Percentiles rank a stretch among this genome's conserved stretches.
Conservation (phyloP, 2,797 vertebrate species). For the Danionella dracula region DNA sequence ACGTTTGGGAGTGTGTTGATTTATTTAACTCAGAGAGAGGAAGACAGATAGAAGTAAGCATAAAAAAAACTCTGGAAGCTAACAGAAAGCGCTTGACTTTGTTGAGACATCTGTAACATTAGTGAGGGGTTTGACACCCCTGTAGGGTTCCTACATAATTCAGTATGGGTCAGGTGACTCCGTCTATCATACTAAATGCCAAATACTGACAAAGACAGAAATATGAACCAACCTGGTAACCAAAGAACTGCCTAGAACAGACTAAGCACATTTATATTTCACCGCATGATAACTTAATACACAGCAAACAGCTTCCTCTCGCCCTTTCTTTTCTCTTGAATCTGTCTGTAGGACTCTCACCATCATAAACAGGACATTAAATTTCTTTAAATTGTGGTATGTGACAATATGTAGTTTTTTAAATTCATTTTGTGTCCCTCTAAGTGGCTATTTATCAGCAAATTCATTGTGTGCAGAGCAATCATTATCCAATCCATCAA, state of each 20-base stretch:
- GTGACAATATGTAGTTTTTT: background rate
- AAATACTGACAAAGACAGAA: slow-evolving; percentile 32
- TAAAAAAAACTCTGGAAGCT: background rate
- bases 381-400: background rate
- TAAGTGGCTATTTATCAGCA: slow-evolving; percentile 23
- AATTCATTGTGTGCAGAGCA: background rate
- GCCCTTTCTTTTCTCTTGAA: background rate
- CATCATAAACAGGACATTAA: background rate
- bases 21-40: slow-evolving; percentile 17
- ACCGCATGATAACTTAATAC: background rate
- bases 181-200: slow-evolving; percentile 19
- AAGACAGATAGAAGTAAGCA: background rate
- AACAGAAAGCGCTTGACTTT: background rate
- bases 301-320: background rate
- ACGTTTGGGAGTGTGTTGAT: background rate
- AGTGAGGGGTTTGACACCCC: slow-evolving; percentile 27
- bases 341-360: background rate
- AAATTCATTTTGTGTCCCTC: slow-evolving; percentile 9
- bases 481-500: slow-evolving; percentile 23
- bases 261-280: background rate
- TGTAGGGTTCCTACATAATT: slow-evolving; percentile 25
- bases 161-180: slow-evolving; percentile 30
- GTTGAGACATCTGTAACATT: background rate
- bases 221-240: slow-evolving; percentile 23
- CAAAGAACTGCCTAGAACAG: slow-evolving; percentile 4